Conservation (phyloP, 2,113 vertebrate species). For the Macrotis lagotis region DNA sequence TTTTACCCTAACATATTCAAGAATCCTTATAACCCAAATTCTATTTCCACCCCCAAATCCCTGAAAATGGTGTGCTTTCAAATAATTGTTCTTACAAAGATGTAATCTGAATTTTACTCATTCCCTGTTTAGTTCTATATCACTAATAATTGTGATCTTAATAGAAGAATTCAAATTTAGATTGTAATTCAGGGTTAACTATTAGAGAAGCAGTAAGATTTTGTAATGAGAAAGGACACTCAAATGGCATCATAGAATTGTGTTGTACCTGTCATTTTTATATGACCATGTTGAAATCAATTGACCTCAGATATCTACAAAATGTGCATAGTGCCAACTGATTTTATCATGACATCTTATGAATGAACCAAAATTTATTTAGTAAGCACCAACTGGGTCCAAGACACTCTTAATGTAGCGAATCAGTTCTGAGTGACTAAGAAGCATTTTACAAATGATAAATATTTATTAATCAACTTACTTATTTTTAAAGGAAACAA, state of each 20-base stretch:
- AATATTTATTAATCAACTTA: not conserved
- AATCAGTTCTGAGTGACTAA: not conserved
- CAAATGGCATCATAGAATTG: conserved; percentile 7
- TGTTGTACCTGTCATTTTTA: not conserved
- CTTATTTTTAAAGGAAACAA: conserved; percentile 23
- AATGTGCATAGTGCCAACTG: not conserved
- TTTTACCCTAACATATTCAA: not conserved
- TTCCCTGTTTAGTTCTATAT: conserved; percentile 29
- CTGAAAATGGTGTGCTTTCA: not conserved
- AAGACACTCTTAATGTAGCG: not conserved
- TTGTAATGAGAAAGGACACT: not conserved
- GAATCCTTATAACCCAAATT: not conserved
- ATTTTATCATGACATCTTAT: not conserved
- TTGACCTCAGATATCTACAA: not conserved
- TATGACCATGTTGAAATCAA: not conserved
- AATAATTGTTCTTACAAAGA: not conserved
- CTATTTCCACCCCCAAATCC: conserved; percentile 15
- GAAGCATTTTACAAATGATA: not conserved
- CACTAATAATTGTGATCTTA: not conserved
- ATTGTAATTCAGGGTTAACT: not conserved
- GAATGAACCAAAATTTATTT: not conserved
- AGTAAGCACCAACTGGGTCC: not conserved
- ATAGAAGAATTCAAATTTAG: not conserved
- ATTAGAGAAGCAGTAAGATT: conserved; percentile 1
- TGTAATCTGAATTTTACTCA: not conserved